Percentiles rank a stretch among this genome's conserved stretches.
phyloP scores from a whole-genome alignment of 2,888 invertebrate genomes.

The Rhagonycha lutea region DNA sequence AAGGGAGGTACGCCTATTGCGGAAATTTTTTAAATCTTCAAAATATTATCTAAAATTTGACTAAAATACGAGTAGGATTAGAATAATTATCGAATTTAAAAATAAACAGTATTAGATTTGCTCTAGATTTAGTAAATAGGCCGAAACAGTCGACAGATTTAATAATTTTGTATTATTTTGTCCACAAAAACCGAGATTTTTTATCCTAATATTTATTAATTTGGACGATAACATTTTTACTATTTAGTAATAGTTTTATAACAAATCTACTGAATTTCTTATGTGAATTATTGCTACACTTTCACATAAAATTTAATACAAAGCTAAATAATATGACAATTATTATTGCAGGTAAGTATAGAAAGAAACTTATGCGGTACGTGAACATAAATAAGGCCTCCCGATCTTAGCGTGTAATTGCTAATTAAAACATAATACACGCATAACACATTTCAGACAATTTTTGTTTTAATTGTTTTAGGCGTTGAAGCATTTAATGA shows the following conservation, averaged over 20 bases:
- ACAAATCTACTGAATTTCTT: neutral
- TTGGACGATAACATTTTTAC: too few relatives aligned
- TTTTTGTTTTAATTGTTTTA: conserved; percentile 26
- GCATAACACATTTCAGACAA: conserved; percentile 39
- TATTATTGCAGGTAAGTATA: conserved; percentile 29
- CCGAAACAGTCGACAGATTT: too few relatives aligned
- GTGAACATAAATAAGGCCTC: conserved; percentile 54
- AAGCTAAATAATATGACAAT: neutral
- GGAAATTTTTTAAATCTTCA: too few relatives aligned
- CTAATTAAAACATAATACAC: conserved; percentile 55
- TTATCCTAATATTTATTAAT: too few relatives aligned
- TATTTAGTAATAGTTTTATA: neutral
- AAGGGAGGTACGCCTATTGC: too few relatives aligned
- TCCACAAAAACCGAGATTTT: too few relatives aligned
- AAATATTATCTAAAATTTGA: too few relatives aligned
- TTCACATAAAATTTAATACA: neutral
- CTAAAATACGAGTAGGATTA: too few relatives aligned
- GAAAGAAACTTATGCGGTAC: conserved; percentile 53
- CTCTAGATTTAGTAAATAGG: too few relatives aligned
- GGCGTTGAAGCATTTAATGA: neutral
- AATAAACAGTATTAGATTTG: too few relatives aligned
- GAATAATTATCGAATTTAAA: too few relatives aligned
- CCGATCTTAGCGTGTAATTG: conserved; percentile 54
- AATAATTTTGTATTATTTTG: too few relatives aligned
- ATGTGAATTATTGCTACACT: neutral